Percentiles rank a stretch among this genome's conserved stretches.
Evolutionary conservation across 2,888 invertebrate genomes (phyloP).

Genomic region (Chloroclystis v-ata): DNA sequence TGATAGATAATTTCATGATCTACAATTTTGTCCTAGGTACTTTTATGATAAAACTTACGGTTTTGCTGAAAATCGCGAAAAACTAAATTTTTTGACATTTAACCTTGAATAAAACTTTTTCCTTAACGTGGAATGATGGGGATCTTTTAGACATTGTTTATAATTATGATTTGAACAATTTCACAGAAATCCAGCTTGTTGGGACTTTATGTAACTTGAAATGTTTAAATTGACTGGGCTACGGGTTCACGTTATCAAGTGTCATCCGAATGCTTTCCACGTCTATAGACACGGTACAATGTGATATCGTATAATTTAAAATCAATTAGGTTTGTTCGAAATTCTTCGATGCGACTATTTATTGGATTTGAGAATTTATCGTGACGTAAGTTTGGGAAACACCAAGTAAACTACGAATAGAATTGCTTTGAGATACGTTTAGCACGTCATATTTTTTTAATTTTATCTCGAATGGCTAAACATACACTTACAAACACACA

Average conservation of each 20-base stretch:
- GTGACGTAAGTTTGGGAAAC: conserved; percentile 29
- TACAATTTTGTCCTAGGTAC: no score
- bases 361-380: conserved; percentile 28
- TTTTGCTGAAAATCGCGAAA: no score
- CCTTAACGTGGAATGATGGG: no score
- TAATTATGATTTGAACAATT: conserved; percentile 23
- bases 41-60: no score
- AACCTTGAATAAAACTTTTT: no score
- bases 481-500: conserved; percentile 6
- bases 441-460: conserved; percentile 17
- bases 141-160: no score
- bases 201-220: conserved; percentile 30
- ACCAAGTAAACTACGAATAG: conserved; percentile 18
- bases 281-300: conserved; percentile 41
- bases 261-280: conserved; percentile 46
- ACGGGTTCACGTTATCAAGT: conserved; percentile 40
- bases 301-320: conserved; percentile 50
- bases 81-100: no score
- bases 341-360: conserved; percentile 37
- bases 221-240: conserved; percentile 31
- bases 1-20: no score
- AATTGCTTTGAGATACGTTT: conserved; percentile 15
- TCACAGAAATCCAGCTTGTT: conserved; percentile 25
- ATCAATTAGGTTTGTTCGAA: conserved; percentile 49
- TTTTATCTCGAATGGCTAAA: conserved; percentile 9